Base-by-base conservation (phyloP, 1,140 invertebrate genomes). In the Pogonomyrmex barbatus region DNA sequence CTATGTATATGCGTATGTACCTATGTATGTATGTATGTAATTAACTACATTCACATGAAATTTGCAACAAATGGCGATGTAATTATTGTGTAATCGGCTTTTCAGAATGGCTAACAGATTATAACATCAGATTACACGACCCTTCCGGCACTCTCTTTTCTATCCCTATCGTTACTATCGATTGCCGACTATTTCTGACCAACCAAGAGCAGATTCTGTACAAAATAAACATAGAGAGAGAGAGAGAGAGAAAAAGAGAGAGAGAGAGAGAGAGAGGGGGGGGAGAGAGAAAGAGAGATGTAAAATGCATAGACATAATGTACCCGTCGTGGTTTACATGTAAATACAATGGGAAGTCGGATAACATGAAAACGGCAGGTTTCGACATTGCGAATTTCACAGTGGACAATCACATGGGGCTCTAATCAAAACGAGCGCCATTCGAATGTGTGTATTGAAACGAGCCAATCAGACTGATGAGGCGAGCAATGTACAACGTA, bases 381-480 rank as follows among this genome's bases (percentile, higher is more conserved):
- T 81, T 79, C 82, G 75, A 62, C 82, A 86, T 88, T 45, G 75
- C 39, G 42, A 65, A 89, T 88, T 88, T 42, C 54, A 4, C 75
- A 70, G 60, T 50, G 75, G 36, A 52, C 87, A 56, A 77, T 75
- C 33, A 14, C 33, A n/a, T 39, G 58, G 24, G 1, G 6, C 42
- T 42, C 63, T 60, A 30, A 30, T 71, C 71, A 81, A 70, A 83
- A 56, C 62, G 52, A 42, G 30, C 42, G 39, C 60, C 84, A 68
- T 62, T 77, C 45, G 71, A 63, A 65, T n/a, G 30, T 47, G 47
- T 76, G 56, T 70, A 62, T 30, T 47, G 63, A 4, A 47, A 54
- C 24, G 30, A 54, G 36, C 82, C 88, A 87, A 89, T 89, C 87
- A 86, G 56, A 42, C 71, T 87, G 88, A 89, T 83, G 84, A 89